These are phyloP conservation scores for Numenius arquata DNA, from an alignment of 2,113 vertebrate species.

Conservation along the genomic window DNA sequence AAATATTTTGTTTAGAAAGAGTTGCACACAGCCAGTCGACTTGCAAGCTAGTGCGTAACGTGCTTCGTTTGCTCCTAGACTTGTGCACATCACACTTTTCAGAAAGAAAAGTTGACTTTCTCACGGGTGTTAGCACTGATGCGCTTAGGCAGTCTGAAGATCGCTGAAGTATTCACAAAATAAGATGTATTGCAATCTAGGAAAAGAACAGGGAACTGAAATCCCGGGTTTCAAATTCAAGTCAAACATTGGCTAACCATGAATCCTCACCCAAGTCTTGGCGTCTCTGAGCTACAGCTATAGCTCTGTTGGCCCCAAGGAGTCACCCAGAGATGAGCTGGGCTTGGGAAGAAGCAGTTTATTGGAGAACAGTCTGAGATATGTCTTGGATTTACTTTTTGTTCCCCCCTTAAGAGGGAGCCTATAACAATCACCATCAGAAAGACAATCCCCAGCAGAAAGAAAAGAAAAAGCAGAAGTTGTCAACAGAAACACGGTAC, in stretches of 20 bases:
- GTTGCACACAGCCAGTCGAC: background rate
- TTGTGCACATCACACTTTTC: background rate
- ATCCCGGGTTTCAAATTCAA: background rate
- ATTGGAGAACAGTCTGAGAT: background rate
- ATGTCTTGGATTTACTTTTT: accelerated
- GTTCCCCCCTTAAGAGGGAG: background rate
- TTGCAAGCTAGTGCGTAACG: background rate
- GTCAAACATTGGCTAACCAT: background rate
- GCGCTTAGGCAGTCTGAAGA: background rate
- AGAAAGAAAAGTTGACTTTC: background rate
- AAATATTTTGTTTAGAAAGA: background rate
- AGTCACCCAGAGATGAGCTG: background rate
- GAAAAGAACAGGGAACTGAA: background rate
- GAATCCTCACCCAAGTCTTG: accelerated
- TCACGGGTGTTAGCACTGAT: background rate
- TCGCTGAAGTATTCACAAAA: background rate
- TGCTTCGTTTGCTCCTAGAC: background rate
- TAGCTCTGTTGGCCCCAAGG: background rate
- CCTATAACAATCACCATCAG: background rate
- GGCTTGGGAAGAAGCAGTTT: background rate
- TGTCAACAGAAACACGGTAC: background rate
- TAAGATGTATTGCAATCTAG: background rate
- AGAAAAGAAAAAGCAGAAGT: background rate
- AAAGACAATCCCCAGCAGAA: background rate
- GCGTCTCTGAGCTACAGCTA: background rate